These are phyloP conservation scores for Andrena hattorfiana DNA, from an alignment of 2,888 invertebrate species.

Conservation along the genomic window DNA sequence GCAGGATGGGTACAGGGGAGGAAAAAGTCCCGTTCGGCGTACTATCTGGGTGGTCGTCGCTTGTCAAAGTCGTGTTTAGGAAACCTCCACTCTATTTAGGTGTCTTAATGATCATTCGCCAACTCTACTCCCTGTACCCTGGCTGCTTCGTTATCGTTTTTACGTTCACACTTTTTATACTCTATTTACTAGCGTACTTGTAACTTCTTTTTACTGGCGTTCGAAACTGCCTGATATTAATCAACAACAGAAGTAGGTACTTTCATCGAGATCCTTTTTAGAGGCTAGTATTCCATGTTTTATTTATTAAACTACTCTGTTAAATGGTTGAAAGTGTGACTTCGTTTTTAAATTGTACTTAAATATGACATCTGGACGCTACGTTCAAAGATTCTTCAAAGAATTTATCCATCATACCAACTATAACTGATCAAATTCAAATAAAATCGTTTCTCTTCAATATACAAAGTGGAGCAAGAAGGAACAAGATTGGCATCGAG, in stretches of 20 bases:
- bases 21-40: conserved; percentile 60
- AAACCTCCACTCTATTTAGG: conserved; percentile 44
- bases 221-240: conserved; percentile 5
- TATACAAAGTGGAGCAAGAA: conserved; percentile 6
- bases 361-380: too few species aligned
- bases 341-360: too few species aligned
- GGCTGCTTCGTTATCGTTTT: conserved; percentile 29
- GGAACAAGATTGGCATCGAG: neutral
- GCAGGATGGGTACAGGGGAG: conserved; percentile 41
- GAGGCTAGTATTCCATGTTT: too few species aligned
- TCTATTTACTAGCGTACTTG: neutral
- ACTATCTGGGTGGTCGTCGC: conserved; percentile 55
- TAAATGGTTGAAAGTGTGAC: too few species aligned
- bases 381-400: too few species aligned
- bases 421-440: neutral
- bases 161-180: neutral
- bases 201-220: neutral
- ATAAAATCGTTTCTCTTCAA: neutral
- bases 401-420: neutral
- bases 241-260: too few species aligned
- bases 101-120: conserved; percentile 29
- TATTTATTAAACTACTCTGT: too few species aligned
- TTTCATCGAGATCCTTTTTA: too few species aligned
- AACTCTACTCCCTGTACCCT: neutral
- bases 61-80: conserved; percentile 58